Base-by-base conservation (phyloP, 2,797 vertebrate genomes). In the Naso thynnoides region DNA sequence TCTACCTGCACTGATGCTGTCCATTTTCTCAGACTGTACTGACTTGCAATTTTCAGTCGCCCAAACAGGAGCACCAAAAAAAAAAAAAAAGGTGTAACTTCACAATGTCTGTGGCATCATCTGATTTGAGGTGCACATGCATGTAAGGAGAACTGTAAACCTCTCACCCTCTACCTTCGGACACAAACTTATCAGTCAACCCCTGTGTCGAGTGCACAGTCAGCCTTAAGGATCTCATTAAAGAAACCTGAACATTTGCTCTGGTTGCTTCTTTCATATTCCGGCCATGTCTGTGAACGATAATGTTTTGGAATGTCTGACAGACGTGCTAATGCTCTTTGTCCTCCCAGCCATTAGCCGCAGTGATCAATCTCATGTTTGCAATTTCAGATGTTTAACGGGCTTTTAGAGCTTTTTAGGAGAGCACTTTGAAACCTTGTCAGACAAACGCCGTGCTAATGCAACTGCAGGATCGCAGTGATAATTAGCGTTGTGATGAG, bases 341-440 rank as follows among this genome's bases (percentile, higher is more conserved):
- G 24, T 60, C 42, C 26, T 19, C 31, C 7, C 57, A 45, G 50
- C 39, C 71, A 38, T 81, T 75, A 77, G 74, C 66, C 45, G 5
- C 61, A 8, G 47, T 2, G 50, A 70, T 76, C 41, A 61, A 33
- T 62, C 23, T n/a, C 6, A 33, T 45, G 44, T 60, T 78, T 68
- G 44, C 53, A 8, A 41, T 63, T 66, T 68, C 5, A 5, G 19
- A 57, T 65, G 45, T 60, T 73, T 67, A 19, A 44, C 19, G 71
- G 73, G 78, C 60, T 79, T 83, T 84, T 57, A 78, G 55, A 53
- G 83, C 47, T 47, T 68, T 62, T 52, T 44, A 33, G 13, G 39
- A 70, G 69, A 70, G 72, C 58, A 77, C 79, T 86, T 73, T 62
- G 39, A 62, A 31, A 10, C 71, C 49, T 39, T 36, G 70, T 77